Percentiles rank a stretch among this genome's conserved stretches.
These are phyloP conservation scores for Chrysomallon squamiferum DNA, from an alignment of 1,140 invertebrate species.

Conservation along the genomic window DNA sequence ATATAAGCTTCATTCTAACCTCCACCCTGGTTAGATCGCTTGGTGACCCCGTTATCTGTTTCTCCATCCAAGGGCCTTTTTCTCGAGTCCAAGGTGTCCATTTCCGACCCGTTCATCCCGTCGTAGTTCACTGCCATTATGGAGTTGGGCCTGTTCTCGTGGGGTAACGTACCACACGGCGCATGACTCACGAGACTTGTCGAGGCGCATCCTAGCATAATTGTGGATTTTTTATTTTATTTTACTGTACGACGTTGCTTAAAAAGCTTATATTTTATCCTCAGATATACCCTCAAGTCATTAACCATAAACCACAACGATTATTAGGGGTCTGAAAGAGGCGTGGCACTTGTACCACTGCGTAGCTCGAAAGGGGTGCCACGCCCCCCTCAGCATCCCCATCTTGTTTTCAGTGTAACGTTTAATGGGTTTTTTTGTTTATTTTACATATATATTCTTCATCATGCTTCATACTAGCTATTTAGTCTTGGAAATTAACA, in stretches of 20 bases:
- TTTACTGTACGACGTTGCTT: background rate
- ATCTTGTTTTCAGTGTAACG: too few species aligned
- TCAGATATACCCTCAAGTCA: too few species aligned
- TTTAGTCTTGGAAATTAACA: background rate
- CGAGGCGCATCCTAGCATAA: slow-evolving; percentile 5
- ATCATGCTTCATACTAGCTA: background rate
- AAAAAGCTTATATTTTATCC: background rate
- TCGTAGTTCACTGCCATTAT: slow-evolving; percentile 60
- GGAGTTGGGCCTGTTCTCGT: slow-evolving; percentile 49
- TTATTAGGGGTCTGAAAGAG: background rate
- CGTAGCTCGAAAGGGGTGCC: background rate
- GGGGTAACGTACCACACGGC: slow-evolving; percentile 47
- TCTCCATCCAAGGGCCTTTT: slow-evolving; percentile 87
- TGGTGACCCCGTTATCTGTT: slow-evolving; percentile 83
- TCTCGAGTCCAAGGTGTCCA: slow-evolving; percentile 67
- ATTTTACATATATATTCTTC: background rate
- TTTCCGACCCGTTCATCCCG: slow-evolving; percentile 60
- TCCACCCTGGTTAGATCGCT: slow-evolving; percentile 87
- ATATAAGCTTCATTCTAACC: slow-evolving; percentile 67
- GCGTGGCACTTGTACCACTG: slow-evolving; percentile 1
- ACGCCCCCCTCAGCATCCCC: background rate
- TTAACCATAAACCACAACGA: too few species aligned
- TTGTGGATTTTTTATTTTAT: background rate
- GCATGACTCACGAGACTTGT: slow-evolving; percentile 33
- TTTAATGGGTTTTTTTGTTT: background rate